Evolutionary conservation across 2,113 vertebrate species (phyloP), one percentile per base, ranked within the genome.

Genomic region (Stigmatopora nigra): DNA sequence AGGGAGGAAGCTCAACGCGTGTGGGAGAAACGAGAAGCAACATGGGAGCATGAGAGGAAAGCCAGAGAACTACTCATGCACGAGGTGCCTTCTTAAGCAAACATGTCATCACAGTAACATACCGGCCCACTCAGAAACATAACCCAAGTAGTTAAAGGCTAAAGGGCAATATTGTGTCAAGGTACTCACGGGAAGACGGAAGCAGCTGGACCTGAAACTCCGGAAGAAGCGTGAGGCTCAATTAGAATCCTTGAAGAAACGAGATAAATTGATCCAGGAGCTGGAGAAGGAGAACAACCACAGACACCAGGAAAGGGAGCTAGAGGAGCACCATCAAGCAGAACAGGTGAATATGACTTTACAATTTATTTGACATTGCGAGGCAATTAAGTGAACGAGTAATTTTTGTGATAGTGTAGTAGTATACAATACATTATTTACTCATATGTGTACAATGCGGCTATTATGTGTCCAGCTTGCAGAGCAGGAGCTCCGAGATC

Each of bases 1-100:
- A 99, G 97, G 79, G 94, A 98, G 75, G 93, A 98, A 80, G 95
- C 94, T 48, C 94, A 91, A 78, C 91, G 84, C 47, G 75, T 97
- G 1, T 99, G 96, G 97, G 92, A 93, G 63, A 94, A 93, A 80
- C 90, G 92, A 70, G 93, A 99, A 80, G 89, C 89, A 0, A 90
- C 95, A 82, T 98, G 97, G 97, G 91, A 91, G 73, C 93, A 87
- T 45, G 96, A 99, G 84, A 92, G 84, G 64, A 74, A 3, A 6
- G 95, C 96, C 45, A 90, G 96, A 76, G 92, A 96, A 76, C 84
- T 84, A 35, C 92, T 99, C 74, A 99, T 99, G 96, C 90, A 70
- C 0, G 94, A 99, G 95, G 97, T 98, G 80, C 88, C 31, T 46
- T 49, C 4, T 48, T 13, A 60, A n/a, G 20, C 20, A 45, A 31